These are phyloP conservation scores for Tragelaphus oryx DNA, from an alignment of 2,797 vertebrate genomes.

Conservation along the genomic window DNA sequence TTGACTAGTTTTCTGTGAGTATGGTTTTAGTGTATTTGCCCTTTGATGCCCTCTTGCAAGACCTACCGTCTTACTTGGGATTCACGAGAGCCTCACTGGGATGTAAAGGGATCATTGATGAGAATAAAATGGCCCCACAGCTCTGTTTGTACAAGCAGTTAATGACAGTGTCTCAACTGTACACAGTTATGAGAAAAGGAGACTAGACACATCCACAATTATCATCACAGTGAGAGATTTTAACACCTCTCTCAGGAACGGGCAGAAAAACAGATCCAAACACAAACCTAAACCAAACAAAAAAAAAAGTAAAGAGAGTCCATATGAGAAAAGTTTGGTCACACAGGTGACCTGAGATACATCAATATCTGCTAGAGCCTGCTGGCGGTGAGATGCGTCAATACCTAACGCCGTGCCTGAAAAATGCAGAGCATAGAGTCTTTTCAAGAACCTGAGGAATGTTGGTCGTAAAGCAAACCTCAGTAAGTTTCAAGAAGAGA, in stretches of 20 bases:
- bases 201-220: not conserved
- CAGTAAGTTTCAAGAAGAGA: not conserved
- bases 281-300: not conserved
- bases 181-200: not conserved
- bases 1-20: no score
- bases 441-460: not conserved
- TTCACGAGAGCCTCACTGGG: not conserved
- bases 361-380: not conserved
- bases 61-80: no score
- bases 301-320: not conserved
- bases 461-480: not conserved
- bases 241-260: not conserved
- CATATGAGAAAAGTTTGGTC: not conserved
- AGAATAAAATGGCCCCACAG: not conserved
- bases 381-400: not conserved
- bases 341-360: not conserved
- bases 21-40: no score
- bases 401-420: not conserved
- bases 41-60: no score
- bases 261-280: not conserved
- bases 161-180: not conserved
- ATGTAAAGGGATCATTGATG: not conserved
- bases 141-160: not conserved
- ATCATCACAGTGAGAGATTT: not conserved
- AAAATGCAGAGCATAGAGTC: not conserved